Evolutionary conservation across 2,888 invertebrate species (phyloP).

Genomic region (Caprella mutica): DNA sequence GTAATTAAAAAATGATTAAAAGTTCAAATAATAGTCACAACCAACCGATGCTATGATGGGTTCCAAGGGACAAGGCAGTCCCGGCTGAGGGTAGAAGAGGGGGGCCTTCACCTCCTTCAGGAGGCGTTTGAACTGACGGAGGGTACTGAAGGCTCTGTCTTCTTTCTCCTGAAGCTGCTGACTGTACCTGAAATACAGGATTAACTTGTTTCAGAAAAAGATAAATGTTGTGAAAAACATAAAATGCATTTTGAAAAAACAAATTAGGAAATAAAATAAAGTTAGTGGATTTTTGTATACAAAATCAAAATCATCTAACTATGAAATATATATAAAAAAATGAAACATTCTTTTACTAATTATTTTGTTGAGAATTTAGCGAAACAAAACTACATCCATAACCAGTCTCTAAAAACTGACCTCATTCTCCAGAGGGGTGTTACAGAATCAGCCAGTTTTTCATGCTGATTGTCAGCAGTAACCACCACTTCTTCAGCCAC

Average conservation of each 20-base stretch:
- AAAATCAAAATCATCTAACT: too few species aligned
- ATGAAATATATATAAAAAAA: too few species aligned
- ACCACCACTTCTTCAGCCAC: too few species aligned
- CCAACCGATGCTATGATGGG: conserved; percentile 38
- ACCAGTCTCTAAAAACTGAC: not conserved
- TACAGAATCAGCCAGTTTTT: conserved; percentile 14
- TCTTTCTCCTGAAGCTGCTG: conserved; percentile 41
- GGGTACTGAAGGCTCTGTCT: not conserved
- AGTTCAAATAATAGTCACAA: conserved; percentile 11
- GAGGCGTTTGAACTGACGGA: conserved; percentile 1
- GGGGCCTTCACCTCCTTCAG: conserved; percentile 21
- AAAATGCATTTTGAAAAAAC: too few species aligned
- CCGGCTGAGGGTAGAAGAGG: not conserved
- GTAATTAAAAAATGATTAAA: not conserved
- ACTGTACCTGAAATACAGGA: conserved; percentile 38
- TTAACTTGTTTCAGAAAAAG: not conserved
- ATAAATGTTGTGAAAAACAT: not conserved
- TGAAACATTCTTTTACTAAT: too few species aligned
- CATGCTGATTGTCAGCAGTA: conserved; percentile 12
- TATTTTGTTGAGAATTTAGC: too few species aligned
- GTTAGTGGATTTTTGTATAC: too few species aligned
- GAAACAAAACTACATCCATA: not conserved
- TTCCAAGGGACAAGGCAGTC: conserved; percentile 36
- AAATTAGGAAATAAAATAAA: too few species aligned
- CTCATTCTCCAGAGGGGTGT: conserved; percentile 17